Percentiles rank a stretch among this genome's conserved stretches.
Evolutionary conservation across 2,113 vertebrate species (phyloP).

Genomic region (Pedetes capensis): DNA sequence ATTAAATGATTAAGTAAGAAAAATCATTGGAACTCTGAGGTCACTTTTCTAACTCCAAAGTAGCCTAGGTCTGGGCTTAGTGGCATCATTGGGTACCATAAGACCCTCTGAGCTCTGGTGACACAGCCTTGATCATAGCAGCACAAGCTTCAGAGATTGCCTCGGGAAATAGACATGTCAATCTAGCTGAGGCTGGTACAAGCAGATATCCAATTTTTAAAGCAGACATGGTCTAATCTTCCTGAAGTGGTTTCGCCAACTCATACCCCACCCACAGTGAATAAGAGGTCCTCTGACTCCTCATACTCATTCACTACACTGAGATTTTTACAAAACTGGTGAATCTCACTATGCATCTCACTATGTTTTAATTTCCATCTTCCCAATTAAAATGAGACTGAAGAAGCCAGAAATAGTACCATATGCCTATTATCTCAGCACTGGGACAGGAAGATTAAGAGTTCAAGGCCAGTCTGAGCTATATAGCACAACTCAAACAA

Average conservation of each 20-base stretch:
- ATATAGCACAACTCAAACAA: too few relatives aligned
- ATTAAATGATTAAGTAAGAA: constrained; percentile 23
- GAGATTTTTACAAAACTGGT: neutral
- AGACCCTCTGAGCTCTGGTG: neutral
- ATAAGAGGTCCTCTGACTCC: neutral
- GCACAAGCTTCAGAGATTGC: neutral
- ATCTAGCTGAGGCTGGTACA: neutral
- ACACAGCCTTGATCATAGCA: neutral
- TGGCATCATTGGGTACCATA: neutral
- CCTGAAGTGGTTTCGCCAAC: neutral
- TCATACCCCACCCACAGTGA: neutral
- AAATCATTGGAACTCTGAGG: neutral
- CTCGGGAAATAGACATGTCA: neutral
- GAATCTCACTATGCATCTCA: neutral
- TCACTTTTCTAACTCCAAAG: neutral
- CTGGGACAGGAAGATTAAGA: too few relatives aligned
- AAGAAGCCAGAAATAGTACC: too few relatives aligned
- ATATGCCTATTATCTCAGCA: too few relatives aligned
- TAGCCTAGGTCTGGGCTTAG: neutral
- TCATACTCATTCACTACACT: neutral
- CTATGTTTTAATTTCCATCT: neutral
- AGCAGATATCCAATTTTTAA: neutral
- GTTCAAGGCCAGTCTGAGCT: too few relatives aligned
- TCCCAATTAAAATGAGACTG: neutral
- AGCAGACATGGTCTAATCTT: neutral